These are phyloP conservation scores for Mastomys coucha DNA, from an alignment of 2,113 vertebrate species.

Conservation along the genomic window DNA sequence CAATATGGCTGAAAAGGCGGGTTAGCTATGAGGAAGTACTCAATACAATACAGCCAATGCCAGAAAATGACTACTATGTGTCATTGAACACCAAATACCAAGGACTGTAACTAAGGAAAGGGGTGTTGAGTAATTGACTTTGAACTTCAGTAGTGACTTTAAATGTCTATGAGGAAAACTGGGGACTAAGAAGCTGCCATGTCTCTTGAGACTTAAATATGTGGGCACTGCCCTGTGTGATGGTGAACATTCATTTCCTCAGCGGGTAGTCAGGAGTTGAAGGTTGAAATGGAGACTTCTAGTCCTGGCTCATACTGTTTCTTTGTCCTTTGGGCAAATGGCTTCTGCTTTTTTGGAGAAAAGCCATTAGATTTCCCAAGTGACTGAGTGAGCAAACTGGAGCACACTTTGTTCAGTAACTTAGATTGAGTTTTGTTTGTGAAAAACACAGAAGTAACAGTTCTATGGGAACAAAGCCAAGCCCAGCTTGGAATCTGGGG, in stretches of 20 bases:
- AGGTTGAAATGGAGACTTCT: background rate
- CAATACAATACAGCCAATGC: background rate
- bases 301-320: background rate
- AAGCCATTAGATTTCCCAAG: conserved; percentile 21
- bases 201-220: background rate
- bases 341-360: background rate
- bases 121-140: background rate
- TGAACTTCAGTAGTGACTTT: background rate
- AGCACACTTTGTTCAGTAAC: background rate
- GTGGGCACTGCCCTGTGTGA: background rate
- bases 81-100: background rate
- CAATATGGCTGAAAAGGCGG: background rate
- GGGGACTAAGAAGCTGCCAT: background rate
- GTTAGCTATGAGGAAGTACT: background rate
- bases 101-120: background rate
- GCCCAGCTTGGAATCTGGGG: background rate
- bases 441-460: conserved; percentile 23
- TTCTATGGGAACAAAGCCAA: background rate
- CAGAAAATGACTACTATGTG: conserved; percentile 2
- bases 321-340: conserved; percentile 6
- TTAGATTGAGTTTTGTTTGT: conserved; percentile 32
- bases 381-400: background rate
- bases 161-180: background rate
- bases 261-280: background rate
- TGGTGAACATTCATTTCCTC: background rate